Base-by-base conservation (phyloP, 2,888 invertebrate species). In the Palloptera scutellata region DNA sequence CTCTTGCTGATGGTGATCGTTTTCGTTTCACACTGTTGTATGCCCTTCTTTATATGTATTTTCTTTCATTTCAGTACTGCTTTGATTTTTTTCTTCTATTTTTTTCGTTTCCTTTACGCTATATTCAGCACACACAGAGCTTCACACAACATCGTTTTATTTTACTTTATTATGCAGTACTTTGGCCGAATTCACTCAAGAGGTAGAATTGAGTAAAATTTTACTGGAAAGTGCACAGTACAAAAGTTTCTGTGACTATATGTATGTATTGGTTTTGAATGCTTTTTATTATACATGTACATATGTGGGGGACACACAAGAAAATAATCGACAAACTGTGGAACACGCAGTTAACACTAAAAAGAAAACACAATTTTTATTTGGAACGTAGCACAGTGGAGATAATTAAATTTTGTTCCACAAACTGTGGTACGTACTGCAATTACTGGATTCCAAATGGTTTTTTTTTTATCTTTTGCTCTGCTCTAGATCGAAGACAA, bases 81-180 rank as follows among this genome's bases (percentile, higher is more conserved):
- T 51, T 19, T 42, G 10, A 61, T 57, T 41, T 8, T 64, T 48
- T 61, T 55, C 48, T 40, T 42, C 12, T 63, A n/a, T 59, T 59
- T 30, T 12, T 40, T 59, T 20, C 20, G 60, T 30, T 63, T 10
- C n/a, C 61, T 61, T 45, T 43, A 61, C 61, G 58, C 52, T 60
- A 58, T 55, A 59, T 43, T 66, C 61, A 60, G 67, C 66, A 68
- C 68, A 41, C 63, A 70, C 70, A 70, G 64, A 66, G 65, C 60
- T 65, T 57, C 60, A 69, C 64, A 69, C 69, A 69, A 62, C 67
- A 54, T 63, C 19, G 52, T 15, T 62, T 53, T 41, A 30, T 53
- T 62, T 17, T 45, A 53, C 43, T 62, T 61, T 15, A 58, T n/a
- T n/a, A 30, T 30, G 30, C 30, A 30, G 30, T 30, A 40, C 61